Evolutionary conservation across 2,888 invertebrate genomes (phyloP), one percentile per base, ranked within the genome.

Genomic region (Sthenelais limicola): DNA sequence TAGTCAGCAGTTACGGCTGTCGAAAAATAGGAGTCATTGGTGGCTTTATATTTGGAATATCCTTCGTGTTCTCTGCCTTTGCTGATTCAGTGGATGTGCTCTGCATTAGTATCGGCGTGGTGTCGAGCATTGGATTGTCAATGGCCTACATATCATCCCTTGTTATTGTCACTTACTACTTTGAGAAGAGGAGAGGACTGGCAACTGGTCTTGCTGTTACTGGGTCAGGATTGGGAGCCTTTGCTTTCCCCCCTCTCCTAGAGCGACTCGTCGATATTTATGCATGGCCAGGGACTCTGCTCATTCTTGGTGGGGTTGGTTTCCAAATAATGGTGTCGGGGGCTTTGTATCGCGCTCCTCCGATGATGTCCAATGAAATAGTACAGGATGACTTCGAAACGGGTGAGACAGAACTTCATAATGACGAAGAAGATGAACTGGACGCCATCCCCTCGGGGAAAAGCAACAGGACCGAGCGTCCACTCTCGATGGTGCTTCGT

Each of bases 211-310:
- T 82, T 7, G 80, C 81, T 9, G 78, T 80, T 9, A 75, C 78
- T n/a, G 82, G 82, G 18, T 81, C 82, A 24, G 82, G 82, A 0
- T 67, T 81, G 9, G 82, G 82, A 21, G 75, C 78, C 4, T 73
- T 82, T 43, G 71, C 75, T 24, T 82, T 81, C 71, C 79, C 81
- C 12, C 80, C 79, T 0, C 51, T 83, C 18, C 74, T 77, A 24
- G 74, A 78, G 24, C 71, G 48, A n/a, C 72, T 82, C 26, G 72
- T 78, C 33, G 68, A 68, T 4, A 24, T 48, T 18, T 82, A 80
- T 58, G 67, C 72, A 12, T 83, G 82, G 82, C 72, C 77, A 21
- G 81, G 82, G 5, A 73, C 77, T n/a, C 30, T 81, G 47, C 58
- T 82, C 18, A 66, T 82, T 30, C 24, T 78, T 9, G 77, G 76